Evolutionary conservation across 2,113 vertebrate species (phyloP).

Genomic region (Tragelaphus scriptus): DNA sequence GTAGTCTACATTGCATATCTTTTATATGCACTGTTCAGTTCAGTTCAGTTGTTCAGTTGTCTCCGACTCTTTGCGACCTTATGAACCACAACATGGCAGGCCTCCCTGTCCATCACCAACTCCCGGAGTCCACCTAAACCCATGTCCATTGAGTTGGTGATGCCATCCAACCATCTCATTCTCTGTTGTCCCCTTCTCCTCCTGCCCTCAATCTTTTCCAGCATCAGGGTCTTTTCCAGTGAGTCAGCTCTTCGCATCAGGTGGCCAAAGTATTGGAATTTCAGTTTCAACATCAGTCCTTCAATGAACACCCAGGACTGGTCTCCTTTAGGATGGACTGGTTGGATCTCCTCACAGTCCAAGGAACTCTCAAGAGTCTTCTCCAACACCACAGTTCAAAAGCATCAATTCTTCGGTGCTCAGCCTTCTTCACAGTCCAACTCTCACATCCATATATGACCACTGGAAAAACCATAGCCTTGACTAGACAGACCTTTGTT

Average conservation of each 20-base stretch:
- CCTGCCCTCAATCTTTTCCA: not conserved
- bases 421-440: not conserved
- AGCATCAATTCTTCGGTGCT: not conserved
- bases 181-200: not conserved
- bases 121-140: not conserved
- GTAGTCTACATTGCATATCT: not conserved
- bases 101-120: not conserved
- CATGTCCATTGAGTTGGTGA: not conserved
- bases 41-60: not conserved
- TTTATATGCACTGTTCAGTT: not conserved
- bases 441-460: not conserved
- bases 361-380: not conserved
- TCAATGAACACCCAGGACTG: not conserved
- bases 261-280: not conserved
- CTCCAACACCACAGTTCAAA: not conserved
- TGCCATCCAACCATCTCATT: not conserved
- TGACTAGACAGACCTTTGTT: not conserved
- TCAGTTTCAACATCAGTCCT: not conserved
- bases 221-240: not conserved
- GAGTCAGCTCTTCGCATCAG: not conserved
- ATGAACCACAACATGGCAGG: not conserved
- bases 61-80: not conserved
- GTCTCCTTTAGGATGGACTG: not conserved
- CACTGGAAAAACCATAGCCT: not conserved
- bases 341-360: not conserved